Evolutionary conservation across 2,113 vertebrate species (phyloP).

Genomic region (Mellivora capensis): DNA sequence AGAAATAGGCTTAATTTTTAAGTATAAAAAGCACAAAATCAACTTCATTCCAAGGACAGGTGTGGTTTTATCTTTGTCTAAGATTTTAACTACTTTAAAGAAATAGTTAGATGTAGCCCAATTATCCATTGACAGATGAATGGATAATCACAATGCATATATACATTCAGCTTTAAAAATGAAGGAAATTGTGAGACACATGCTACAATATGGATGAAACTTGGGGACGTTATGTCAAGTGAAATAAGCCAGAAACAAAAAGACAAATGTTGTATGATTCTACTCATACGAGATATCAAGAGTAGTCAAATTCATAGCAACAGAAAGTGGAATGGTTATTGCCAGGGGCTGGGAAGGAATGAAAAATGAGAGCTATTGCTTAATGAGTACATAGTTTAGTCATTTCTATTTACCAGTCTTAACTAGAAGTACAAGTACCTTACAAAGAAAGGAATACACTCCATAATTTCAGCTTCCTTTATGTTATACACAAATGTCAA

Average conservation of each 20-base stretch:
- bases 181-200: not conserved
- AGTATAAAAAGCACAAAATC: not conserved
- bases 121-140: not conserved
- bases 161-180: not conserved
- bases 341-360: not conserved
- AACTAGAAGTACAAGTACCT: slow-evolving; percentile 26
- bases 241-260: not conserved
- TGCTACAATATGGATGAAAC: not conserved
- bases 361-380: not conserved
- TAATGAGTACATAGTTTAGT: not conserved
- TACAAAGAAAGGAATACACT: slow-evolving; percentile 49
- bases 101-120: not conserved
- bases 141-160: not conserved
- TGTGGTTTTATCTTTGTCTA: not conserved
- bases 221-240: not conserved
- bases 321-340: not conserved
- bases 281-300: not conserved
- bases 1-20: not conserved
- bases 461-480: slow-evolving; percentile 20
- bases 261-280: not conserved
- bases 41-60: not conserved
- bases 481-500: slow-evolving; percentile 18
- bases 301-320: not conserved
- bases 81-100: not conserved
- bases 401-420: slow-evolving; percentile 4